Evolutionary conservation across 1,140 invertebrate genomes (phyloP), one percentile per base, ranked within the genome.

Genomic region (Vanessa atalanta): DNA sequence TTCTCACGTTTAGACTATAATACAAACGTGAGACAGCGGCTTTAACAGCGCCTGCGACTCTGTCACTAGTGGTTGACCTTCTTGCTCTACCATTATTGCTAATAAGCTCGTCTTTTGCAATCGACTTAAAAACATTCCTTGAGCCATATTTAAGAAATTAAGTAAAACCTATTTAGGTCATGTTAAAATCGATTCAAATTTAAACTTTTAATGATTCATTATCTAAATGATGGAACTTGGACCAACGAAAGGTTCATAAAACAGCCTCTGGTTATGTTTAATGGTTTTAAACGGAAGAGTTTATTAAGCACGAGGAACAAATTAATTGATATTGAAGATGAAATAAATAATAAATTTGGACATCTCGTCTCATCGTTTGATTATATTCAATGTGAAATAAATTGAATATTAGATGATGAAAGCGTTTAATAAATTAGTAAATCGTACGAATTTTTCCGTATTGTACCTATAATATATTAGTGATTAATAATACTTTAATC

Each of bases 21-120:
- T 69, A 23, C 14, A 23, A 50, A 69, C 13, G 50, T 71, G 85
- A 87, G 78, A 90, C 77, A 64, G 73, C 65, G 48, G 26, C 20
- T 65, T 60, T 64, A 68, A 68, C 51, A 70, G 71, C 71, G 77
- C 66, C 75, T 81, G 83, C 79, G 80, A 73, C 78, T 74, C 70
- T 79, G 81, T 82, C 77, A 81, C 70, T 83, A 85, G 79, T 84
- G 83, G 88, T 77, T 83, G 86, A 90, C 89, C 89, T 91, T 90
- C 87, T 84, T 80, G 77, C 77, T 82, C 81, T 80, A 87, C 84
- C 82, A 86, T 88, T 89, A 88, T 90, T 89, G 87, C 87, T 89
- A 86, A 86, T 87, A 89, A 86, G 80, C 80, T 83, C 73, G 77
- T 81, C 72, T 91, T 89, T 89, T 87, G 86, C 87, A 91, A 90